phyloP scores from a whole-genome alignment of 1,140 invertebrate genomes.

The Nilaparvata lugens region DNA sequence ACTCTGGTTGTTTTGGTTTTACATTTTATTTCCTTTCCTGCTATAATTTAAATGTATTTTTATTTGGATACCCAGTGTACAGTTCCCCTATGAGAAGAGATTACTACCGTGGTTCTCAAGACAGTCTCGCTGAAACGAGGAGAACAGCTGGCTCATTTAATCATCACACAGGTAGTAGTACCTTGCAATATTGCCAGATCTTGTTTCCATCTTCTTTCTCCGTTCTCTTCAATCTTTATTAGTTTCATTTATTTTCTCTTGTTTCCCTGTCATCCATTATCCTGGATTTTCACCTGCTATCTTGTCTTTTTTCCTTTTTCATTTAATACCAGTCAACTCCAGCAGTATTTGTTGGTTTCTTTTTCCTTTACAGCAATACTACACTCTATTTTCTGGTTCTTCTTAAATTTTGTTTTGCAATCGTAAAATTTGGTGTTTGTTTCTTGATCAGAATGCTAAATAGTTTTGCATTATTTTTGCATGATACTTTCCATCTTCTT shows the following conservation, averaged over 20 bases:
- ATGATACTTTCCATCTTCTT: too few species aligned
- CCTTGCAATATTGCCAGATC: too few species aligned
- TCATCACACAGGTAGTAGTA: constrained; percentile 20
- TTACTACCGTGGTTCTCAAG: constrained; percentile 78
- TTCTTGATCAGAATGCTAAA: too few species aligned
- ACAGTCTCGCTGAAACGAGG: constrained; percentile 53
- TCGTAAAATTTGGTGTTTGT: too few species aligned
- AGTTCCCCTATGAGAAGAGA: constrained; percentile 57
- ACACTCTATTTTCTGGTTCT: too few species aligned
- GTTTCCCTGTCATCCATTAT: background rate
- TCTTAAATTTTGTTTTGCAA: too few species aligned
- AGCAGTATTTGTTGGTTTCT: too few species aligned
- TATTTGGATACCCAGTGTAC: constrained; percentile 14
- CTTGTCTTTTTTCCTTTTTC: too few species aligned
- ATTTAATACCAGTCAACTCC: too few species aligned
- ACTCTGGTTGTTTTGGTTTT: background rate
- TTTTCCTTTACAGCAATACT: too few species aligned
- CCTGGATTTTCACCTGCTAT: constrained; percentile 13
- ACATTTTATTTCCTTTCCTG: background rate
- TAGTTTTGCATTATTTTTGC: too few species aligned
- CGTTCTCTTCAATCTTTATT: background rate
- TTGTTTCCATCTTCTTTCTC: background rate
- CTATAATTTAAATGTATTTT: background rate
- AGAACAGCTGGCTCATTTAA: constrained; percentile 24
- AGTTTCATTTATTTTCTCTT: background rate